Evolutionary conservation across 2,888 invertebrate genomes (phyloP).

Genomic region (Ephialtes manifestator): DNA sequence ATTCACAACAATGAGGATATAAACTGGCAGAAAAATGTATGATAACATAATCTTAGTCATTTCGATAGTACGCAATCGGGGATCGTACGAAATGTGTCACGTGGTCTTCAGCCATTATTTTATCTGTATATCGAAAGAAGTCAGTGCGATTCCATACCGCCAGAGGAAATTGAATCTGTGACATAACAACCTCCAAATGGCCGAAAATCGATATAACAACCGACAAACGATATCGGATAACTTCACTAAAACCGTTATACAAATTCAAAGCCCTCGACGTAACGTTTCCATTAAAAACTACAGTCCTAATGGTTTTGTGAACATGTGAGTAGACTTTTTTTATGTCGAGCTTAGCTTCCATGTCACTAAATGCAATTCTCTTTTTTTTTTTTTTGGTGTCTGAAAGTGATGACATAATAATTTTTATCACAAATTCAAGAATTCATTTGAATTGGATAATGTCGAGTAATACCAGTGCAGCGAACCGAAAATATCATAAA

Average conservation of each 20-base stretch:
- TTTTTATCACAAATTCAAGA: background rate
- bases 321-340: background rate
- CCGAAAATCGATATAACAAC: slow-evolving; percentile 19
- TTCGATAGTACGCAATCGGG: slow-evolving; percentile 4
- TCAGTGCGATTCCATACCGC: background rate
- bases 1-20: slow-evolving; percentile 30
- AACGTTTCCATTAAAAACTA: background rate
- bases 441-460: background rate
- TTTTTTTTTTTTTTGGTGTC: background rate
- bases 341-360: background rate
- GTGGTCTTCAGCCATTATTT: background rate
- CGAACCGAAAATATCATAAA: background rate
- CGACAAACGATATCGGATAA: slow-evolving; percentile 8
- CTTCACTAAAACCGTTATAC: background rate
- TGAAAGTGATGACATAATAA: background rate
- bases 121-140: background rate
- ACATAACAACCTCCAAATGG: background rate
- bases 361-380: background rate
- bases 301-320: background rate
- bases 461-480: background rate
- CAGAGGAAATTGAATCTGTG: slow-evolving; percentile 10
- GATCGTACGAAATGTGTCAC: background rate
- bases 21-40: slow-evolving; percentile 49
- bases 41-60: slow-evolving; percentile 62
- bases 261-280: background rate